Base-by-base conservation (phyloP, 2,888 invertebrate species). In the Thelaira solivaga region DNA sequence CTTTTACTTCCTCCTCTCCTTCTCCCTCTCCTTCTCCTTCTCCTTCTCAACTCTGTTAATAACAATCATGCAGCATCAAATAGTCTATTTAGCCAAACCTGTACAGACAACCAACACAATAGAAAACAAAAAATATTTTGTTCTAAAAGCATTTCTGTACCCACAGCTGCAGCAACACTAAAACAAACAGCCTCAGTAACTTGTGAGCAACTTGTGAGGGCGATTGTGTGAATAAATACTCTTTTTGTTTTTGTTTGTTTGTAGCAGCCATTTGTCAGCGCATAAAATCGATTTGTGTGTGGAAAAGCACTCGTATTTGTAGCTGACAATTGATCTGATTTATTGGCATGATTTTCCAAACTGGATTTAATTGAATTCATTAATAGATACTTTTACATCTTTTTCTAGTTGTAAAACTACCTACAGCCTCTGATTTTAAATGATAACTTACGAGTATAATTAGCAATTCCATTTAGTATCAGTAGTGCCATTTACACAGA, bases 241-340 rank as follows among this genome's bases (percentile, higher is more conserved):
- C n/a, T n/a, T n/a, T n/a, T n/a, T n/a, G n/a, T n/a, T n/a, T n/a
- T n/a, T n/a, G n/a, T n/a, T n/a, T 16, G 31, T 24, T 53, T 51
- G 20, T 31, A 36, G 24, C 5, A 11, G 4, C 36, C 36, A 49
- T 49, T 64, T 64, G 39, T 39, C 64, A 39, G 39, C 62, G 8
- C 41, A 11, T 16, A 13, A 8, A 55, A 36, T 36, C 34, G n/a
- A 34, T 53, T 34, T 34, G 20, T 53, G 36, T 45, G 31, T 13
- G 20, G 22, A n/a, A n/a, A n/a, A n/a, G n/a, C n/a, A n/a, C n/a
- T n/a, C n/a, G 36, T 55, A 22, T 16, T 16, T 47, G 24, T 47
- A 45, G 13, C 36, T 34, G 11, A 2, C 57, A 57, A 47, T 68
- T 68, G 68, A 67, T 67, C 22, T 67, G 43, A 36, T 47, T 68